Evolutionary conservation across 2,797 vertebrate genomes (phyloP).

Genomic region (Crypturellus tataupa): DNA sequence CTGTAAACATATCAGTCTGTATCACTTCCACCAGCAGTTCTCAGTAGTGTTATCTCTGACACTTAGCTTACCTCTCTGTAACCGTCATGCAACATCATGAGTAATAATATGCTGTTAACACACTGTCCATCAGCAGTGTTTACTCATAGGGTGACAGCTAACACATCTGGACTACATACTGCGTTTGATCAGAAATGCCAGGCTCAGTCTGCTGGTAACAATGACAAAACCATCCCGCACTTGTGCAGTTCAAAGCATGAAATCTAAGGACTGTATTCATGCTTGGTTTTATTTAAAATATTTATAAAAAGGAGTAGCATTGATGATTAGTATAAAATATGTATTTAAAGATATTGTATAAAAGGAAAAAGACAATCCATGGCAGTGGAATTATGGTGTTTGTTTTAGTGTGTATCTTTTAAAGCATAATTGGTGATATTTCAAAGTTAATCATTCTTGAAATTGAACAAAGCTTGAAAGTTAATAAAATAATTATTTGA

Average conservation of each 20-base stretch:
- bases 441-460: not conserved
- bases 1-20: conserved; percentile 36
- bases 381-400: not conserved
- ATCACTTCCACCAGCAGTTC: conserved; percentile 39
- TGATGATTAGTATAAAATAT: not conserved
- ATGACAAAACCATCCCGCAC: conserved; percentile 58
- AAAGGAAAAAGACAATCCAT: not conserved
- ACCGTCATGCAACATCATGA: conserved; percentile 50
- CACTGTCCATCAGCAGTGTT: conserved; percentile 76
- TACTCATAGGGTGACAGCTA: conserved; percentile 73
- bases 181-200: conserved; percentile 77
- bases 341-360: not conserved
- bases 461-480: not conserved
- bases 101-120: conserved; percentile 75
- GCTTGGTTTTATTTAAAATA: not conserved
- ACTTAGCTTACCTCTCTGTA: conserved; percentile 52
- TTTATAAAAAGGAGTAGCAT: not conserved
- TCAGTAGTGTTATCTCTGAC: conserved; percentile 66
- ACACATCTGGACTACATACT: conserved; percentile 71
- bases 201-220: conserved; percentile 55
- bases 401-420: not conserved
- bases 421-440: not conserved
- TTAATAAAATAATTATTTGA: not conserved
- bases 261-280: not conserved
- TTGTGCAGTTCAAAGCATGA: conserved; percentile 62